Evolutionary conservation across 1,140 invertebrate species (phyloP).

Genomic region (Orussus abietinus): DNA sequence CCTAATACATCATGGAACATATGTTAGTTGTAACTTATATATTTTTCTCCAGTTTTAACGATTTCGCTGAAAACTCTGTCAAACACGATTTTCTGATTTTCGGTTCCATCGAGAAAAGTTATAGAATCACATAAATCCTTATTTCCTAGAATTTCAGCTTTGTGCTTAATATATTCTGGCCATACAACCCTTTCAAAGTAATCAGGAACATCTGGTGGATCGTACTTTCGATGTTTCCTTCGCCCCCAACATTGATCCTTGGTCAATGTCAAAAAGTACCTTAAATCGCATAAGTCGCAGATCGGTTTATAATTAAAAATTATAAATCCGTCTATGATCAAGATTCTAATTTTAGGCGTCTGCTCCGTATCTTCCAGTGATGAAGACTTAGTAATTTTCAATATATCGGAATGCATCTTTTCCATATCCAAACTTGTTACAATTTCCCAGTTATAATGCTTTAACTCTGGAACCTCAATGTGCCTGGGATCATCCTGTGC

Average conservation of each 20-base stretch:
- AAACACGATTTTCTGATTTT: constrained; percentile 30
- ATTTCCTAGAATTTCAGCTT: constrained; percentile 31
- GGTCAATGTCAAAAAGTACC: constrained; percentile 68
- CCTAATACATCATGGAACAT: too few relatives aligned
- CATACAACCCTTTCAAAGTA: constrained; percentile 78
- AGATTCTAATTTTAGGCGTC: not conserved
- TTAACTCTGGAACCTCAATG: constrained; percentile 59
- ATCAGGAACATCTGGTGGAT: constrained; percentile 72
- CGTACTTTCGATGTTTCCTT: constrained; percentile 61
- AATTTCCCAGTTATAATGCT: constrained; percentile 77
- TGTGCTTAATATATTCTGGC: constrained; percentile 62
- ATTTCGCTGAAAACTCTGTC: constrained; percentile 24
- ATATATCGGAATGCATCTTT: constrained; percentile 61
- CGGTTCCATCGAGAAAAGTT: constrained; percentile 40
- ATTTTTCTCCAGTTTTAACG: too few relatives aligned
- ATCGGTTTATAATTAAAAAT: constrained; percentile 68
- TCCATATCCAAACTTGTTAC: constrained; percentile 72
- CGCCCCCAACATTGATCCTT: constrained; percentile 64
- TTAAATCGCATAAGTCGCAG: constrained; percentile 63
- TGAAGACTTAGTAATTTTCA: constrained; percentile 38
- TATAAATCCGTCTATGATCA: constrained; percentile 72
- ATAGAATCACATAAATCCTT: constrained; percentile 27
- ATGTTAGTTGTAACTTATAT: too few relatives aligned
- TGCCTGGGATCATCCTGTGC: constrained; percentile 65
- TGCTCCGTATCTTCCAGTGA: too few relatives aligned